Evolutionary conservation across 2,888 invertebrate species (phyloP).

Genomic region (Xanthostigma xanthostigma): DNA sequence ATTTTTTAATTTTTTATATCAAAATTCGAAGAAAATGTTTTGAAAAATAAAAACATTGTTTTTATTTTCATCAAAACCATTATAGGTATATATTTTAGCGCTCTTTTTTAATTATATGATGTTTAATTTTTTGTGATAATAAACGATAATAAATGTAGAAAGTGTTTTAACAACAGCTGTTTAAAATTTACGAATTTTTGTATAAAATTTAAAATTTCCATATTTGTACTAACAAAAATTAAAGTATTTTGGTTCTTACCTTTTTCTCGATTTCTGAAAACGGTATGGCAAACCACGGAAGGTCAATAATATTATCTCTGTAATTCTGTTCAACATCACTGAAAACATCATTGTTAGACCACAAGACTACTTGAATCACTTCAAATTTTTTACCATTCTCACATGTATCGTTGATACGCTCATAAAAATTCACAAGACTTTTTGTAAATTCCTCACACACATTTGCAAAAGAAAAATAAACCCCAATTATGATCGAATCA

Average conservation of each 20-base stretch:
- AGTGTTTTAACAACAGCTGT: no score
- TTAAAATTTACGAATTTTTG: no score
- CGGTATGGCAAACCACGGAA: slow-evolving; percentile 57
- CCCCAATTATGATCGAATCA: slow-evolving; percentile 38
- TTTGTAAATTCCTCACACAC: slow-evolving; percentile 54
- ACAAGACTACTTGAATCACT: slow-evolving; percentile 52
- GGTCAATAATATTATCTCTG: slow-evolving; percentile 40
- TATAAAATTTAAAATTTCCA: no score
- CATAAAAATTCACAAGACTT: slow-evolving; percentile 43
- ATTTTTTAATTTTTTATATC: no score
- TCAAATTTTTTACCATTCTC: slow-evolving; percentile 33
- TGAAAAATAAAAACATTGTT: no score
- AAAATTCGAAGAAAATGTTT: no score
- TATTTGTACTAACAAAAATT: neutral
- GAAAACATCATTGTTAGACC: slow-evolving; percentile 48
- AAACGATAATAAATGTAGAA: no score
- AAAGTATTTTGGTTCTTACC: slow-evolving; percentile 28
- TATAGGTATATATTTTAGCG: no score
- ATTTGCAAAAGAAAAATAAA: slow-evolving; percentile 58
- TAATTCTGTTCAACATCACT: slow-evolving; percentile 51
- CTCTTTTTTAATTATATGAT: no score
- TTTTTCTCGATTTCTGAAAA: slow-evolving; percentile 55
- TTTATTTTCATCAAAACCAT: no score
- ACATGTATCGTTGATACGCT: slow-evolving; percentile 23
- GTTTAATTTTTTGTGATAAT: no score